Percentiles rank a stretch among this genome's conserved stretches.
Evolutionary conservation across 2,888 invertebrate genomes (phyloP).

Genomic region (Philopedon plagiatum): DNA sequence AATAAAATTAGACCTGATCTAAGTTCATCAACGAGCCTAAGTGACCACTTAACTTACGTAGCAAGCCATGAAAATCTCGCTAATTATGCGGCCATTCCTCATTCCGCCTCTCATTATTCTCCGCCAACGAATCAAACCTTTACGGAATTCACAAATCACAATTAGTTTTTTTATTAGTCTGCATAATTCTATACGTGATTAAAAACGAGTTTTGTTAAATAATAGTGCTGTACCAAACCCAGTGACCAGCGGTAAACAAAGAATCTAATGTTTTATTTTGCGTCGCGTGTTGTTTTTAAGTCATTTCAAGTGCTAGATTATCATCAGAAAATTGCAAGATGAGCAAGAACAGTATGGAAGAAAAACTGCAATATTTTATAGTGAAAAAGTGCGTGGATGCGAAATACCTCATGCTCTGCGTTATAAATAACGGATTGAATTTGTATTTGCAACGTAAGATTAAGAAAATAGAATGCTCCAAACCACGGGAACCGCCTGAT

Average conservation of each 20-base stretch:
- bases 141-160: constrained; percentile 12
- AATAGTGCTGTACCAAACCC: background rate
- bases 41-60: background rate
- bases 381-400: constrained; percentile 37
- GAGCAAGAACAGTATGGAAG: constrained; percentile 35
- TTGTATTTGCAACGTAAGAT: constrained; percentile 37
- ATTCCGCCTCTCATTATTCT: constrained; percentile 10
- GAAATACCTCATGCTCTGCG: constrained; percentile 38
- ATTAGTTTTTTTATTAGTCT: background rate
- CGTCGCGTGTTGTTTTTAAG: background rate
- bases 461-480: constrained; percentile 22
- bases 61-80: background rate
- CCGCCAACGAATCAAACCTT: background rate
- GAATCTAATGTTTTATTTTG: background rate
- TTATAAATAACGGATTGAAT: constrained; percentile 39
- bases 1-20: background rate
- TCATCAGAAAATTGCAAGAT: too few species aligned
- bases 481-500: background rate
- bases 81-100: constrained; percentile 1
- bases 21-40: background rate
- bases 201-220: constrained; percentile 40
- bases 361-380: constrained; percentile 31
- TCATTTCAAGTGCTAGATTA: background rate
- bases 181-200: constrained; percentile 16
- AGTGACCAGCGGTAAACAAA: background rate